These are phyloP conservation scores for Venustaconcha ellipsiformis DNA, from an alignment of 1,140 invertebrate species.

Conservation along the genomic window DNA sequence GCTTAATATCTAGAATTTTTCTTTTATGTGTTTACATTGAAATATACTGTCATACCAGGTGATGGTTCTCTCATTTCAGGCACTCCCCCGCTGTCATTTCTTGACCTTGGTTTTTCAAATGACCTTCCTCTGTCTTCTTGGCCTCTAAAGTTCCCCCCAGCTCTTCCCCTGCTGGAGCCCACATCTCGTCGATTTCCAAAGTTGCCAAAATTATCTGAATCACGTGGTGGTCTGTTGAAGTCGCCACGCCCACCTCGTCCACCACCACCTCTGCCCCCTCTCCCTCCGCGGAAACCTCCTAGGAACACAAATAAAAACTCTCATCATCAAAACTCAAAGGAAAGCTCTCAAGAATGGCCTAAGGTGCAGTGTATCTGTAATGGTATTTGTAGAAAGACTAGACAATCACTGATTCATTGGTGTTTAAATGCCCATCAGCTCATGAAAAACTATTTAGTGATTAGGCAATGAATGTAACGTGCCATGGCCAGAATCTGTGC, in stretches of 20 bases:
- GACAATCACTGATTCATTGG: too few species aligned
- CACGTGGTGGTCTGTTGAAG: conserved; percentile 23
- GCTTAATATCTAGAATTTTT: too few species aligned
- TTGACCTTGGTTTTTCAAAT: conserved; percentile 21
- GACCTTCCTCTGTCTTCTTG: conserved; percentile 30
- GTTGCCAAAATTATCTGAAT: conserved; percentile 29
- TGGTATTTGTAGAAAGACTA: too few species aligned
- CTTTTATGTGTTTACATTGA: too few species aligned
- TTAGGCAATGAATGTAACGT: too few species aligned
- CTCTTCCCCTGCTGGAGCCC: conserved; percentile 26
- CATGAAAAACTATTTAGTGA: too few species aligned
- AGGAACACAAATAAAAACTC: too few species aligned
- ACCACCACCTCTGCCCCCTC: conserved; percentile 53
- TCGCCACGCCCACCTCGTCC: conserved; percentile 59
- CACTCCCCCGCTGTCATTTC: conserved; percentile 37
- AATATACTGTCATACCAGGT: conserved; percentile 35
- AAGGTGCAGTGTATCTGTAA: too few species aligned
- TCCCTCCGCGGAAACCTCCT: conserved; percentile 41
- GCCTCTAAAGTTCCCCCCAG: conserved; percentile 23
- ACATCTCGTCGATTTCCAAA: conserved; percentile 26
- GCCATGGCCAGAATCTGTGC: too few species aligned
- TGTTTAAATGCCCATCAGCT: too few species aligned
- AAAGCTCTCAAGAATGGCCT: too few species aligned
- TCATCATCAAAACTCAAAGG: too few species aligned
- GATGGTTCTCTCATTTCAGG: conserved; percentile 48